These are phyloP conservation scores for Coranthus polyacanthus DNA, from an alignment of 2,797 vertebrate genomes.

Conservation along the genomic window DNA sequence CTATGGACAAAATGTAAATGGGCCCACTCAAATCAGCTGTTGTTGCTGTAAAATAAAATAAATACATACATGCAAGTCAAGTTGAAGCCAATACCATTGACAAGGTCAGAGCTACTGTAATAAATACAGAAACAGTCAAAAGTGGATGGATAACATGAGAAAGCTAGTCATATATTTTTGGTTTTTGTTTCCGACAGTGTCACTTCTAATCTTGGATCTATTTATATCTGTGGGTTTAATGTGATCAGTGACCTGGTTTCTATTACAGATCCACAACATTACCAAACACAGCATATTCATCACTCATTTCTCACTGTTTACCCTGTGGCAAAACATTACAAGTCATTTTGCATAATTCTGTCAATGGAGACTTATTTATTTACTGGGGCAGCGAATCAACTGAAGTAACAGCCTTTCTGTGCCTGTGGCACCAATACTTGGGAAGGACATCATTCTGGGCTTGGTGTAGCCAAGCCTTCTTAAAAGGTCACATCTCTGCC, in stretches of 20 bases:
- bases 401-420: slow-evolving; percentile 12
- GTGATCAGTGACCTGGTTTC: slow-evolving; percentile 39
- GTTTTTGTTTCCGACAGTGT: neutral
- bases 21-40: neutral
- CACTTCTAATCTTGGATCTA: slow-evolving; percentile 20
- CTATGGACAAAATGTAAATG: neutral
- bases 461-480: neutral
- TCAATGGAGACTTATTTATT: slow-evolving; percentile 15
- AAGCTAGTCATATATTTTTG: neutral
- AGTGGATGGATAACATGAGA: neutral
- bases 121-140: no score
- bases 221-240: slow-evolving; percentile 15
- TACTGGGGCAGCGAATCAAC: slow-evolving; percentile 15
- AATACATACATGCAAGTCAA: neutral
- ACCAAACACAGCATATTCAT: slow-evolving; percentile 26
- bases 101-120: no score
- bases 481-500: no score
- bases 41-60: slow-evolving; percentile 3
- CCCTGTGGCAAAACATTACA: neutral
- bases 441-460: neutral
- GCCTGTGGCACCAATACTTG: slow-evolving; percentile 3
- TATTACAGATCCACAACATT: neutral
- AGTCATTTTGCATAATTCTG: slow-evolving; percentile 24
- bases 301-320: slow-evolving; percentile 4
- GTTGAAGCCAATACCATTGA: no score